Evolutionary conservation across 2,888 invertebrate genomes (phyloP).

Genomic region (Coleophora flavipennella): DNA sequence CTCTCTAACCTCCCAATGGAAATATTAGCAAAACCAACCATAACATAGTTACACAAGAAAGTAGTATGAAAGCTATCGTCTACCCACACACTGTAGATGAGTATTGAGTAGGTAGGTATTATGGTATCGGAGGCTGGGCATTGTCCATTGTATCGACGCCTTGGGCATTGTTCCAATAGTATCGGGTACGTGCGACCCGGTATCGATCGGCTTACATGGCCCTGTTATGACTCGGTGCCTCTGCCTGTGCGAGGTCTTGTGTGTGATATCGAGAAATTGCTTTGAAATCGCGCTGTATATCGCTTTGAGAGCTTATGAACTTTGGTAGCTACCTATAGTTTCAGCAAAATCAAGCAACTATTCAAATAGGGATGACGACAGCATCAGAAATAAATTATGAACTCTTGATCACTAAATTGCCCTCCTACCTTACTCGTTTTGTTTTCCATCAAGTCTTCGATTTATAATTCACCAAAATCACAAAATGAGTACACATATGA

Average conservation of each 20-base stretch:
- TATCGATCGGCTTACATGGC: slow-evolving; percentile 46
- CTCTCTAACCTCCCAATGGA: background rate
- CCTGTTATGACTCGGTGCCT: slow-evolving; percentile 40
- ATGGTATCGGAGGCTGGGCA: slow-evolving; percentile 54
- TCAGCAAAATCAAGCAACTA: too few species aligned
- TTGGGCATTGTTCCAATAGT: slow-evolving; percentile 58
- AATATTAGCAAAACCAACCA: slow-evolving; percentile 4
- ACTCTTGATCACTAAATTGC: too few species aligned
- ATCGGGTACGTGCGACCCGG: slow-evolving; percentile 26
- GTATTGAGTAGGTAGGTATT: slow-evolving; percentile 30
- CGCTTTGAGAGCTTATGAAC: too few species aligned
- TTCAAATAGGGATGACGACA: too few species aligned
- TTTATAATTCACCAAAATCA: too few species aligned
- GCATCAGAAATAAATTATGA: too few species aligned
- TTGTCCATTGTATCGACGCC: slow-evolving; percentile 68
- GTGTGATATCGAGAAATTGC: too few species aligned
- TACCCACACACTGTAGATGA: slow-evolving; percentile 53
- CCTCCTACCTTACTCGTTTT: too few species aligned
- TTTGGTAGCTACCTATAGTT: too few species aligned
- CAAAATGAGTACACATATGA: too few species aligned
- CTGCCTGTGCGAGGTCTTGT: slow-evolving; percentile 3
- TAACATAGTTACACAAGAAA: slow-evolving; percentile 35
- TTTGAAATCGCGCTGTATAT: too few species aligned
- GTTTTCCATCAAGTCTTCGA: too few species aligned
- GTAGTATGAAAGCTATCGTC: slow-evolving; percentile 27